These are phyloP conservation scores for Gallinago solitaria DNA, from an alignment of 2,797 vertebrate genomes.

Conservation along the genomic window DNA sequence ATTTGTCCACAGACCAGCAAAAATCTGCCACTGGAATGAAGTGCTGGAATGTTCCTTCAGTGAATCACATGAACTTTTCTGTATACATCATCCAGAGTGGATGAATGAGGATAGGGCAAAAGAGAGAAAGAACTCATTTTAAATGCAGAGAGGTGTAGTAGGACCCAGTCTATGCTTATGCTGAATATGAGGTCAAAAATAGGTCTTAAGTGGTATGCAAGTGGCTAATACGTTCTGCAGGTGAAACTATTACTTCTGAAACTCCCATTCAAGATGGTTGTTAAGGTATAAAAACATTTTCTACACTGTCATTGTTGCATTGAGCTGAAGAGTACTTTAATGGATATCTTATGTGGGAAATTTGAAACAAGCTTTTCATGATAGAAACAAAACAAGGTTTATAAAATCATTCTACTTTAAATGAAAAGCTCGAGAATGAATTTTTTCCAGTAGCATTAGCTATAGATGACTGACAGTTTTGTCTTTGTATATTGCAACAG, in stretches of 20 bases:
- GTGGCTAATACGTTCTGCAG: neutral
- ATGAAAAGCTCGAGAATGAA: neutral
- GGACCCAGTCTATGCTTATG: neutral
- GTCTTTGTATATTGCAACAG: neutral
- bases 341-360: neutral
- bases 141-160: neutral
- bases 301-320: slow-evolving; percentile 20
- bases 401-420: neutral
- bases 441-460: neutral
- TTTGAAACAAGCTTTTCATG: neutral
- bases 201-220: neutral
- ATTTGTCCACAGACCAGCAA: neutral
- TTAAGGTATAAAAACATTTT: slow-evolving; percentile 31
- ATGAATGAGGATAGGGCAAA: neutral
- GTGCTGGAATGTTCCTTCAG: neutral
- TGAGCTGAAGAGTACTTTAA: slow-evolving; percentile 10
- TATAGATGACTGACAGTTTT: neutral
- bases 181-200: neutral
- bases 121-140: neutral
- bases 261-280: neutral
- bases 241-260: neutral
- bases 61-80: neutral
- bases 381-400: slow-evolving; percentile 1
- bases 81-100: neutral
- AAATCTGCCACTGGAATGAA: neutral